Evolutionary conservation across 2,888 invertebrate genomes (phyloP), one percentile per base, ranked within the genome.

Genomic region (Teleogryllus oceanicus): DNA sequence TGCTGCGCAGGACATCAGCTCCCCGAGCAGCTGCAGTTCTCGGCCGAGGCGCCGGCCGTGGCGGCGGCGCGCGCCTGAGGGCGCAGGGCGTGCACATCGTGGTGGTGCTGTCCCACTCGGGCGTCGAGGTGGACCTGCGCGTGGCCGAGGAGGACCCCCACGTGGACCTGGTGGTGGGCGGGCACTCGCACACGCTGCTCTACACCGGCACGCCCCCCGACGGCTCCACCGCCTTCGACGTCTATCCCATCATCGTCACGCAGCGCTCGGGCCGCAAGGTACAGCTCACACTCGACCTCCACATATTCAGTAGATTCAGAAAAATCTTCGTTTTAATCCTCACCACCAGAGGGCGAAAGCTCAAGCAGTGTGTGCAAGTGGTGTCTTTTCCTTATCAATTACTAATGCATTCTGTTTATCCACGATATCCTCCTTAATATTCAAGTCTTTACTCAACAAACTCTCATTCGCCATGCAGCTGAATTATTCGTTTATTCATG

Each of bases 121-220:
- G 96, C 2, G 89, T 94, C 77, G 90, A 91, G 2, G 90, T 84
- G 49, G 89, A 89, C 83, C 82, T 84, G 80, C 82, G 85, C 49
- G 86, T 89, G 2, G 88, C 88, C 0, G 85, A 86, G 4, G 87
- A 89, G 5, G 91, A 93, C 2, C 89, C 91, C 0, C 90, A 91
- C 51, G 90, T 96, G 79, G 94, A 95, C 85, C 89, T 96, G 0
- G 93, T 96, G 80, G 93, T 96, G n/a, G 96, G 96, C 10, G 94
- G 92, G 0, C 96, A 96, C 85, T 93, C 94, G 0, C 94, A 96
- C 86, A 92, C 93, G 0, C 91, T 96, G 83, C 89, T 96, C 0
- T 96, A 91, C 86, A 92, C 92, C 75, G 86, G 81, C 49, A 79
- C 76, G 18, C 79, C 83, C 10, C 88, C 88, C 2, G 86, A 87